Base-by-base conservation (phyloP, 2,888 invertebrate genomes). In the Pharmacophagus antenor region DNA sequence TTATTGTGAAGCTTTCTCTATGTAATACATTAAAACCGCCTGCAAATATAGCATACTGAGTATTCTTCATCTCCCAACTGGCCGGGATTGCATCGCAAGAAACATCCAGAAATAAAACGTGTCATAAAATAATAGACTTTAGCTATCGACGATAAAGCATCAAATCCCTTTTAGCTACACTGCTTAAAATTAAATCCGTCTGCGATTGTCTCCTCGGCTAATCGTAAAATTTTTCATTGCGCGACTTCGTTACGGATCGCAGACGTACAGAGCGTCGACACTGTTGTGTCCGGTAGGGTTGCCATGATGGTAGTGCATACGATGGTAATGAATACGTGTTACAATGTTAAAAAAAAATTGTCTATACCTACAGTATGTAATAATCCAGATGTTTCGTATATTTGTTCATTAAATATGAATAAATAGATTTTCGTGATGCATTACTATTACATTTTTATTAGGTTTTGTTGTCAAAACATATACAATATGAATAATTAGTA, bases 171-270 rank as follows among this genome's bases (percentile, higher is more conserved):
- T 25, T 31, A 53, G 27, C 18, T 3, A 20, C 12, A 10, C n/a
- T 52, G 64, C 73, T 72, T 80, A 79, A 78, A 82, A 74, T 79
- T 82, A 82, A 83, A 82, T 80, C 73, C 62, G 74, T 71, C 72
- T 68, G 67, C 68, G 74, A 77, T 79, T 78, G 77, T 77, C 76
- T 80, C 77, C 68, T 68, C 66, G 63, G 74, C 71, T 80, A 79
- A 84, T 82, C 82, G 79, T 84, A 80, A 82, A 81, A 80, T 80
- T 76, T 76, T 79, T 77, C 68, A 71, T 72, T 61, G 52, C 52
- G 42, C 68, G 71, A 72, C 72, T 77, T 74, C 60, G 62, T 64
- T 65, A 61, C 63, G 46, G 37, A 47, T 48, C 10, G 27, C 42
- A 22, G 51, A 49, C 37, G 31, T 8, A 55, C 48, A 18, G 27